Evolutionary conservation across 1,140 invertebrate species (phyloP), one percentile per base, ranked within the genome.

Genomic region (Dufourea novaeangliae): DNA sequence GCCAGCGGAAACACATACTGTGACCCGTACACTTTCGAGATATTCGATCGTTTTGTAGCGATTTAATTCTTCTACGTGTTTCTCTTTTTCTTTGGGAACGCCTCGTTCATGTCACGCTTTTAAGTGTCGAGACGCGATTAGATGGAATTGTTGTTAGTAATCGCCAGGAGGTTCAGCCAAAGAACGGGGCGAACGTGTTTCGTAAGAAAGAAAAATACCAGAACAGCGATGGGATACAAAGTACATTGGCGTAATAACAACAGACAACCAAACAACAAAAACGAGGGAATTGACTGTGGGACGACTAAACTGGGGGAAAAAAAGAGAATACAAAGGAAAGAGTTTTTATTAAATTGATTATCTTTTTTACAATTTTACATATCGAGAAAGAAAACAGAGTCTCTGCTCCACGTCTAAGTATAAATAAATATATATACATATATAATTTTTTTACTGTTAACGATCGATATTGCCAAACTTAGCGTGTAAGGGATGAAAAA

Each of bases 401-500:
- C 64, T 76, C 54, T 69, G 73, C 73, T 76, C 73, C 73, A 76
- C 54, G 73, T 76, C 73, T 76, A 66, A 67, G 56, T 76, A 76
- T 32, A 59, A 71, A 71, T 59, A 59, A 70, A 59, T 69, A 76
- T 76, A 76, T 76, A 76, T 76, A 77, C 68, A 59, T 63, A 77
- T 77, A 77, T 77, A 70, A 77, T 77, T 77, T 77, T 77, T 77
- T 71, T 70, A 77, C 67, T 61, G 66, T 70, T 77, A 46, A 59
- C 75, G 57, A 77, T 61, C 75, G 75, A 77, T 71, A 77, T 77
- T 77, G 75, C 75, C 75, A 77, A 77, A 77, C 75, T 77, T 77
- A 77, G 75, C 75, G 68, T 77, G 46, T 77, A 77, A 77, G 75
- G 44, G 69, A 29, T 12, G 52, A 25, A 75, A 22, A 67, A 17